Percentiles rank a stretch among this genome's conserved stretches.
phyloP scores from a whole-genome alignment of 2,113 vertebrate genomes.

The Gambusia affinis region DNA sequence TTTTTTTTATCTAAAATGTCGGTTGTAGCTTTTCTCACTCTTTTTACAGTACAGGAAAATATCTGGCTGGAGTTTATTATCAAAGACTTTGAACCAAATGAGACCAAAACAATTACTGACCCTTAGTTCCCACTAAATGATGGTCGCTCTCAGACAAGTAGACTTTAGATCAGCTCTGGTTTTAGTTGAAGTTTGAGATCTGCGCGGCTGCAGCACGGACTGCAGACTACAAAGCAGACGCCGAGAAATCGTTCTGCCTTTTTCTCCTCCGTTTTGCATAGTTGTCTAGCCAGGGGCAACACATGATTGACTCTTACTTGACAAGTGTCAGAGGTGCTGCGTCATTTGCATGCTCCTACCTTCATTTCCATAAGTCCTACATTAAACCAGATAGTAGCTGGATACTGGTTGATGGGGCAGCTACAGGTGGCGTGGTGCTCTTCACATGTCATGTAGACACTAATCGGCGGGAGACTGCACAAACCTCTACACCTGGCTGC shows the following conservation, averaged over 20 bases:
- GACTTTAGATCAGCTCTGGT: constrained; percentile 35
- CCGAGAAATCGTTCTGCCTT: neutral
- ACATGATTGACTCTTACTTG: constrained; percentile 39
- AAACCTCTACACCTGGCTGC: constrained; percentile 22
- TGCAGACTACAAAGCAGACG: neutral
- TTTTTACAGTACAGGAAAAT: neutral
- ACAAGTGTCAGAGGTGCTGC: constrained; percentile 27
- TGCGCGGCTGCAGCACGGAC: neutral
- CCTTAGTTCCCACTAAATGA: constrained; percentile 25
- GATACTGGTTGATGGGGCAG: constrained; percentile 44
- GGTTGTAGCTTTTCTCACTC: neutral
- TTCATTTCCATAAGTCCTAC: constrained; percentile 46
- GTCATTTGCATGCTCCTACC: constrained; percentile 28
- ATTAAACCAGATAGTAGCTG: constrained; percentile 14
- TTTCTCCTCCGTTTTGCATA: constrained; percentile 15
- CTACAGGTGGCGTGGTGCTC: constrained; percentile 31
- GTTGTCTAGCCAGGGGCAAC: constrained; percentile 3
- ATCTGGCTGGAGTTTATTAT: neutral
- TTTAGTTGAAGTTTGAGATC: constrained; percentile 26
- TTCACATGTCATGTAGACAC: constrained; percentile 43
- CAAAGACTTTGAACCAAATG: constrained; percentile 8
- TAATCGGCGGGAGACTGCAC: constrained; percentile 11
- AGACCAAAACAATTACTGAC: constrained; percentile 21
- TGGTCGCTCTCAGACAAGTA: constrained; percentile 6
- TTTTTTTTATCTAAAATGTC: no score